phyloP scores from a whole-genome alignment of 2,113 vertebrate species.

The Atherinomorus stipes region DNA sequence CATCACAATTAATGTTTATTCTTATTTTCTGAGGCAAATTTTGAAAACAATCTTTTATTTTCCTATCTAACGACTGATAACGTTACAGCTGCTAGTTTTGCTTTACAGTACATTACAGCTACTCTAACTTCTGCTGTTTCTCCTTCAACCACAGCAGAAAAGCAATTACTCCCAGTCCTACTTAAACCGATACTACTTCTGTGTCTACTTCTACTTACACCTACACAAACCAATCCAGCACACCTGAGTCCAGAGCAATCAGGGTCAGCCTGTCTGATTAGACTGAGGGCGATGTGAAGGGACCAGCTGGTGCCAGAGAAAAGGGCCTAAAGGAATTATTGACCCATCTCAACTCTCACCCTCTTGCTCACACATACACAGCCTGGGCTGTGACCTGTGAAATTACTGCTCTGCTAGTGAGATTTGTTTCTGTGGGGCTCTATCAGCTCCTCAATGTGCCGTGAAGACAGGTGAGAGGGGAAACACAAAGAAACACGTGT shows the following conservation, averaged over 20 bases:
- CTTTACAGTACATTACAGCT: slow-evolving; percentile 1
- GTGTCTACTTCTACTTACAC: slow-evolving; percentile 29
- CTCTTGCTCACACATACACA: slow-evolving; percentile 52
- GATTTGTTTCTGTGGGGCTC: slow-evolving; percentile 78
- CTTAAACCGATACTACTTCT: slow-evolving; percentile 19
- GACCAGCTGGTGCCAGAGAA: slow-evolving; percentile 76
- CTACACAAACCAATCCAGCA: slow-evolving; percentile 49
- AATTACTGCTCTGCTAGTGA: slow-evolving; percentile 75
- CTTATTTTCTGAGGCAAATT: background rate
- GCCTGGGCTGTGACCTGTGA: slow-evolving; percentile 80
- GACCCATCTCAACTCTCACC: slow-evolving; percentile 76
- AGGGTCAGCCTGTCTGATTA: slow-evolving; percentile 76
- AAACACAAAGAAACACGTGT: slow-evolving; percentile 30
- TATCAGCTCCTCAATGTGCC: slow-evolving; percentile 77
- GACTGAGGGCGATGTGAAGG: slow-evolving; percentile 65
- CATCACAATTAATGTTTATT: background rate
- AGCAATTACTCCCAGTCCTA: slow-evolving; percentile 23
- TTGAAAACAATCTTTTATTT: background rate
- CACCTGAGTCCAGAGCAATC: slow-evolving; percentile 73
- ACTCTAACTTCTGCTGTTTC: background rate
- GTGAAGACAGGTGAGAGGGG: slow-evolving; percentile 68
- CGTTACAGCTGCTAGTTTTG: background rate
- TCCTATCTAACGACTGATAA: background rate
- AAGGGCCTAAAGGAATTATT: slow-evolving; percentile 79
- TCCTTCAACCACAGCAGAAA: background rate